phyloP scores from a whole-genome alignment of 37 sponge, comb jelly and placozoan genomes.

The Spongia lamella region DNA sequence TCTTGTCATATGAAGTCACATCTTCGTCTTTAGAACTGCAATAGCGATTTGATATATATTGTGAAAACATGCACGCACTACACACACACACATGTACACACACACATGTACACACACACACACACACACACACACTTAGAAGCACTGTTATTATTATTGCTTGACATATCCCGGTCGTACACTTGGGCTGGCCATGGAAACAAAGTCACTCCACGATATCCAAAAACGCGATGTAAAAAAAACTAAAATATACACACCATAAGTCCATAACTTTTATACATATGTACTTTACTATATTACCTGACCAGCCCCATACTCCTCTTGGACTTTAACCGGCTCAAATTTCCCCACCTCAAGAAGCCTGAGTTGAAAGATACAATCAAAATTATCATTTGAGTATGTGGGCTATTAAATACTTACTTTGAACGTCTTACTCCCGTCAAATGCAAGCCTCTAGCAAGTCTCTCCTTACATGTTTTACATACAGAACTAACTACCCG shows the following conservation, averaged over 20 bases:
- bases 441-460: background rate
- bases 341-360: slow-evolving; percentile 83
- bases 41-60: background rate
- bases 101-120: too few relatives aligned
- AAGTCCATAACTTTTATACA: background rate
- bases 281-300: slow-evolving; percentile 8
- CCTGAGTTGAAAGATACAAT: slow-evolving; percentile 12
- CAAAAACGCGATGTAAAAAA: slow-evolving; percentile 91
- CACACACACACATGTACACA: too few relatives aligned
- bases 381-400: background rate
- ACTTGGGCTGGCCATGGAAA: slow-evolving; percentile 87
- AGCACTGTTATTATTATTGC: too few relatives aligned
- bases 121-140: too few relatives aligned
- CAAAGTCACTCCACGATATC: slow-evolving; percentile 92
- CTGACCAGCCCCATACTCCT: slow-evolving; percentile 85
- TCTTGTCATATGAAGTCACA: slow-evolving; percentile 15
- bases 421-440: background rate
- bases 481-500: background rate
- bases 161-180: slow-evolving; percentile 64
- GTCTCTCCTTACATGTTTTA: background rate
- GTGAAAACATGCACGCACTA: too few relatives aligned
- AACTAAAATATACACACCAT: slow-evolving; percentile 45
- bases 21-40: slow-evolving; percentile 37
- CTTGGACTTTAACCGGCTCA: slow-evolving; percentile 60
- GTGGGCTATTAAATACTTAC: background rate